These are phyloP conservation scores for Zosterops pallidus DNA, from an alignment of 2,113 vertebrate genomes.

Conservation along the genomic window DNA sequence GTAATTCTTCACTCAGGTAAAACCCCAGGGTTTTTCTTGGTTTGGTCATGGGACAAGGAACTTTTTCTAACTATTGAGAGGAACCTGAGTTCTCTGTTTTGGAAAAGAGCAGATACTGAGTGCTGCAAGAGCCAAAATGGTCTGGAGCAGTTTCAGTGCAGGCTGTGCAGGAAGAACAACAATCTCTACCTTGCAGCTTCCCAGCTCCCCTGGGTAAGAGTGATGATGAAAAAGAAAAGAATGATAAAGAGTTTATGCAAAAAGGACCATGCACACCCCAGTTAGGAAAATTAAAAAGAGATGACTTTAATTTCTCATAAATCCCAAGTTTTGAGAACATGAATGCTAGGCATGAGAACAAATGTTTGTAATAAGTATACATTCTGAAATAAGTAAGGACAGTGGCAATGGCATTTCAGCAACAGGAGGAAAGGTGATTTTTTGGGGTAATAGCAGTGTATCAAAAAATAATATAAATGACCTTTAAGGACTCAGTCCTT, in stretches of 20 bases:
- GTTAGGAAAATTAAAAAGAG: neutral
- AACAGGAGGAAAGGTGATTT: neutral
- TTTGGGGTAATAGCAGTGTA: neutral
- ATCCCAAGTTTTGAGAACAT: neutral
- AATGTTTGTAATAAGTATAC: neutral
- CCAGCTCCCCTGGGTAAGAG: neutral
- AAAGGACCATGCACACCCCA: fast-evolving
- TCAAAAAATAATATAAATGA: neutral
- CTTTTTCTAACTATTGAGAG: neutral
- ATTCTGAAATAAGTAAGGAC: neutral
- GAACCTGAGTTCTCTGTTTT: neutral
- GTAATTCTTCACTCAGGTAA: neutral
- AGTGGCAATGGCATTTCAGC: neutral
- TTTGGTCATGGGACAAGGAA: neutral
- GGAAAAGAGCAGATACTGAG: neutral
- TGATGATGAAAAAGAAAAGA: neutral
- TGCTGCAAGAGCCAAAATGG: neutral
- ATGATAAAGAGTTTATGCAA: neutral
- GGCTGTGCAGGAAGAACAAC: neutral
- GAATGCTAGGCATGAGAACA: neutral
- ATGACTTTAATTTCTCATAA: neutral
- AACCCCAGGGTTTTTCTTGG: neutral
- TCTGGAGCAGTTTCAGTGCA: neutral
- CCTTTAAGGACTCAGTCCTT: neutral
- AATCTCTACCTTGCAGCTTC: neutral